Evolutionary conservation across 2,797 vertebrate genomes (phyloP), one percentile per base, ranked within the genome.

Genomic region (Gambelia wislizenii): DNA sequence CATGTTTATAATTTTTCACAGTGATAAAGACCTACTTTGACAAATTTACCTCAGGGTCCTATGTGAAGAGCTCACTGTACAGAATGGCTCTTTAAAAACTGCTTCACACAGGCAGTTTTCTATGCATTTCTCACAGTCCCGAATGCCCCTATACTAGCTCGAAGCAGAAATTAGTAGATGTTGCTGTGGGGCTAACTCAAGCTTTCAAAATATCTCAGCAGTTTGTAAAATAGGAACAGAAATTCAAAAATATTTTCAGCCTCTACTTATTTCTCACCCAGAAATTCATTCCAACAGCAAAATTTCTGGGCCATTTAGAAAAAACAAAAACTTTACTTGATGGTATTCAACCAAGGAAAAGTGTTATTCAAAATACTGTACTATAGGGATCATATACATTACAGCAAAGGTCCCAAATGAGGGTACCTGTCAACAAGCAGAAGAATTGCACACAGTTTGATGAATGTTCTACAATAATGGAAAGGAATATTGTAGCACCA

Each of bases 201-300:
- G 2, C 75, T 85, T 89, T 56, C 72, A 82, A 42, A 93, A 42
- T 52, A 49, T 4, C 86, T 85, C 83, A 80, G 72, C 3, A 1
- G 10, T 42, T 0, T 0, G 3, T 49, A 44, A 39, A 90, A 56
- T 3, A 77, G n/a, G 27, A 92, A 82, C 20, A 33, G 78, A 88
- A 59, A 36, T 16, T 25, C 86, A 92, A 90, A 77, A 72, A 0
- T 0, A 0, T 75, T 78, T 74, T n/a, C 69, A 78, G 36, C 36
- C n/a, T 39, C 42, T 12, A 25, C 85, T 91, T 94, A 2, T 81
- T 7, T n/a, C 14, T 89, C 61, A 84, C 6, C 70, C 87, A 47
- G 81, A 87, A 92, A 83, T 88, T 86, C 67, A 88, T 87, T 85
- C 85, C 87, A 86, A 36, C 36, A 91, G 42, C 72, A 93, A 49